phyloP scores from a whole-genome alignment of 2,888 invertebrate genomes.

The Pammene aurita region DNA sequence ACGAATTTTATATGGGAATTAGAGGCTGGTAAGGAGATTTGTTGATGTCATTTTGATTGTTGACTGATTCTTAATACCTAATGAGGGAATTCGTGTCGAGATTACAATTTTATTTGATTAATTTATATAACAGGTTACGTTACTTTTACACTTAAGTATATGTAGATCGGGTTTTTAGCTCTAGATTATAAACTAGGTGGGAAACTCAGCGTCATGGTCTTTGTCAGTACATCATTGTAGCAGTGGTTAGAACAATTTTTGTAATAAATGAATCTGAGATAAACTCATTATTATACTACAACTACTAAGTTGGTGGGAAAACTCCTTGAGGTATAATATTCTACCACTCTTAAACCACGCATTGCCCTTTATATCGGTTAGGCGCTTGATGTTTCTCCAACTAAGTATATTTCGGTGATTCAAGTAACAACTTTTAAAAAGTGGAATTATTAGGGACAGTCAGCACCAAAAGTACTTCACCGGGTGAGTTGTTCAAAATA shows the following conservation, averaged over 20 bases:
- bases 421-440: no score
- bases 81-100: neutral
- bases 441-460: no score
- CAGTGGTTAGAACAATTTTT: neutral
- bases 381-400: constrained; percentile 1
- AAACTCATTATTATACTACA: neutral
- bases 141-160: no score
- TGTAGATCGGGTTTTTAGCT: no score
- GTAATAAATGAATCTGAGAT: neutral
- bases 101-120: neutral
- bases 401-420: neutral
- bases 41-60: constrained; percentile 20
- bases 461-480: no score
- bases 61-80: neutral
- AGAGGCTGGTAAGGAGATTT: constrained; percentile 11
- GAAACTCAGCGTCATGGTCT: no score
- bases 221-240: no score
- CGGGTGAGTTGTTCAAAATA: no score
- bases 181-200: no score
- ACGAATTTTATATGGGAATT: constrained; percentile 47
- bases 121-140: no score
- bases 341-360: neutral
- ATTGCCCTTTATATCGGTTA: constrained; percentile 4
- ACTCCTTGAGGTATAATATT: constrained; percentile 4
- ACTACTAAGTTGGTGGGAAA: neutral